These are phyloP conservation scores for Oncorhynchus mykiss DNA, from an alignment of 2,113 vertebrate genomes.

Conservation along the genomic window DNA sequence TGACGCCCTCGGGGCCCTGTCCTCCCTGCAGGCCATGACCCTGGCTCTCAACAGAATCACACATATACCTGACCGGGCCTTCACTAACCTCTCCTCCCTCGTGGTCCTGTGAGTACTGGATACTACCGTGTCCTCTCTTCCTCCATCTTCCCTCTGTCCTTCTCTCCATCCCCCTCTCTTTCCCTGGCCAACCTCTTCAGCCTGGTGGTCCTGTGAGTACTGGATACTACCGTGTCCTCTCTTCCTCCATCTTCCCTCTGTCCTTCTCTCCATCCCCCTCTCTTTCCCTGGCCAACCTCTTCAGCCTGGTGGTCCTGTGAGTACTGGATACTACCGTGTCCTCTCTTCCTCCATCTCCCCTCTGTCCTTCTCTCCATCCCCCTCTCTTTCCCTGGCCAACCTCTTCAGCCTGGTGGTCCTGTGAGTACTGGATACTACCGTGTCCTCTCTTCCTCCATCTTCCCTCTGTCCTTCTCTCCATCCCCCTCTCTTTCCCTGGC, in stretches of 20 bases:
- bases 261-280: background rate
- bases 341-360: background rate
- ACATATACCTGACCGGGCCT: slow-evolving; percentile 82
- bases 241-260: background rate
- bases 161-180: background rate
- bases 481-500: too few species aligned
- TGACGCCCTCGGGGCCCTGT: slow-evolving; percentile 78
- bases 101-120: slow-evolving; percentile 85
- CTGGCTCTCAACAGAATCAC: slow-evolving; percentile 86
- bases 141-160: background rate
- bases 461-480: background rate
- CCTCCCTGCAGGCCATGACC: slow-evolving; percentile 87
- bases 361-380: background rate
- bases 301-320: too few species aligned
- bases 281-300: too few species aligned
- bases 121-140: background rate
- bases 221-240: too few species aligned
- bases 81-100: slow-evolving; percentile 85
- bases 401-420: slow-evolving; percentile 74
- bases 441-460: background rate
- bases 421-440: slow-evolving; percentile 68
- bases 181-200: too few species aligned
- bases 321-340: too few species aligned
- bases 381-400: too few species aligned
- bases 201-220: slow-evolving; percentile 53